Evolutionary conservation across 2,113 vertebrate genomes (phyloP), one percentile per base, ranked within the genome.

Genomic region (Aleadryas rufinucha): DNA sequence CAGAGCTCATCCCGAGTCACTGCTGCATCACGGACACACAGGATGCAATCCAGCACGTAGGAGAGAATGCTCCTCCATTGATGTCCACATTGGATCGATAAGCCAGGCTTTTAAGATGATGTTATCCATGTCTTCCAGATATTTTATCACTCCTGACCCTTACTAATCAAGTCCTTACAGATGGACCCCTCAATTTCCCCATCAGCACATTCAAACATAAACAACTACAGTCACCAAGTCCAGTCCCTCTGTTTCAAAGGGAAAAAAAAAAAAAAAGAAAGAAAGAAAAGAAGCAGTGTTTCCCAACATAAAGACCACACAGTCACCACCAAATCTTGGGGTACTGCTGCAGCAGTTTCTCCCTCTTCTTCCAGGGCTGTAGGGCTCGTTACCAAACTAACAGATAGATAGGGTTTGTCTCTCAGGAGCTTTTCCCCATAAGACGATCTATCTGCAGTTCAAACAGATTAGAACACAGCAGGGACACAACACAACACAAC

Each of bases 381-480:
- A 80, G 39, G 81, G 70, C 78, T 94, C 16, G 3, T 88, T 86
- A 93, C 49, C 53, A 71, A 84, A 49, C 41, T 78, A 84, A 87
- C 10, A 82, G 35, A 93, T 39, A 87, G 54, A 45, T 9, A 30
- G 35, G 4, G n/a, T 75, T 87, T 84, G 45, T 76, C 60, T 47
- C 13, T 64, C 66, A 44, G 68, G 49, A 86, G 72, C 30, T 86
- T 71, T 81, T 82, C 66, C 2, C 64, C 50, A 10, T 33, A 47
- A 50, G 7, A 60, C 30, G 74, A 84, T 74, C 69, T 53, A 68
- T 61, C 77, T 93, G 89, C 65, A 84, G 61, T 61, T 93, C 42
- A 33, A 84, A 78, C 52, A 65, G 87, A 71, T 75, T 45, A 89
- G 84, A 94, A 79, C 81, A 61, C 84, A 94, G 81, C 49, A 60